Base-by-base conservation (phyloP, 2,888 invertebrate species). In the Acleris cristana region DNA sequence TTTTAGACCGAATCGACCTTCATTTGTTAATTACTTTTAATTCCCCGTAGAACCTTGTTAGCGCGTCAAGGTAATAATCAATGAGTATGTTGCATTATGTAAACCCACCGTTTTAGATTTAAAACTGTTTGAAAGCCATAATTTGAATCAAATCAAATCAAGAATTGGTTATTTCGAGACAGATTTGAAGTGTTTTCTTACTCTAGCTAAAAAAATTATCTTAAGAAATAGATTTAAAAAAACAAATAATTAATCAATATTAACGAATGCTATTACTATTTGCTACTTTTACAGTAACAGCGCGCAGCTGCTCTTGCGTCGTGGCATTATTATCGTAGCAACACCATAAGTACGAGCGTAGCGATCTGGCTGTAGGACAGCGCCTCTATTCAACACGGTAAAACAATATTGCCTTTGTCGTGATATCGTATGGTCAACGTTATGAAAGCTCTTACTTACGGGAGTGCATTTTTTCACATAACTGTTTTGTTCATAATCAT, bases 1-100 rank as follows among this genome's bases (percentile, higher is more conserved):
- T 77, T 82, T 85, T 77, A 76, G 82, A 74, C 64, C 69, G 76
- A 77, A 73, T 73, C 76, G 80, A 81, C 84, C 82, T 84, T 82
- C 79, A 72, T 74, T 75, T 73, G 79, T 75, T 86, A 81, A 89
- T 86, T 88, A 77, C 76, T 73, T 71, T 64, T 61, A 71, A 78
- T 70, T 81, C 85, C 81, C 83, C 67, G 64, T 56, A 52, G 58
- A 67, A 58, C 73, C 74, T 76, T 75, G 70, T 67, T 73, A 69
- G 70, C 69, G 73, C 64, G 60, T 56, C 21, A 18, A 49, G 65
- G 54, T 61, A 23, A 63, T 49, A 65, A n/a, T 51, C 65, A 71
- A 68, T 70, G 66, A 61, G 51, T 55, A 14, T 51, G 19, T 62
- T 48, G 21, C 48, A 48, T 19, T 26, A 51, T 16, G 48, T 48